Evolutionary conservation across 2,113 vertebrate genomes (phyloP), one percentile per base, ranked within the genome.

Genomic region (Pelecanus crispus): DNA sequence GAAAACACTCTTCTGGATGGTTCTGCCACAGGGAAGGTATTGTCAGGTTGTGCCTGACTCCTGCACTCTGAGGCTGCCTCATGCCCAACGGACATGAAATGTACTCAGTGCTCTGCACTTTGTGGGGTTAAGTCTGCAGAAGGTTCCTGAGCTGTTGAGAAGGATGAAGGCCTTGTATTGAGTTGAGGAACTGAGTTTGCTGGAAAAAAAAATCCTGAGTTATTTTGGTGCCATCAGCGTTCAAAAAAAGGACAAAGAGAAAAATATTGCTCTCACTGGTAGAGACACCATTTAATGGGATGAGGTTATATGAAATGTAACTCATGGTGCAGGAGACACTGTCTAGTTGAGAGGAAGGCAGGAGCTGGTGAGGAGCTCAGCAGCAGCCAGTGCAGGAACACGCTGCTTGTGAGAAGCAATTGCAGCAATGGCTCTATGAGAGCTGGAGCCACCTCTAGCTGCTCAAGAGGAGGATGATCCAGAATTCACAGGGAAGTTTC

Each of bases 371-470:
- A 2, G 21, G 8, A 90, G 9, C 34, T 79, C 61, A 66, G 40
- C 38, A 3, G 40, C 50, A 77, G 13, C 42, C 52, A 45, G 53
- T 32, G 32, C 8, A 52, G 29, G n/a, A 86, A 29, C 4, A 0
- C 0, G 0, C 7, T 72, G 9, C 14, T 28, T 40, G 13, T 44
- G 47, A 79, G 47, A 67, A 8, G 15, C 5, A 47, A 26, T 31
- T 77, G 58, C 28, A 58, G 63, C 3, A 44, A 45, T 24, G 28
- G 7, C 18, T 62, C 2, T 1, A 4, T 28, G 36, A 71, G 3
- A 61, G 6, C 31, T 56, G 53, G 40, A 85, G 12, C 3, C 19
- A 52, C 8, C 12, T 29, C 12, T 53, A 65, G 24, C 2, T 91
- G 26, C 52, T 89, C n/a, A 84, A 68, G 49, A 61, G 7, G 9